These are phyloP conservation scores for Spialia ferax DNA, from an alignment of 2,888 invertebrate species.

Conservation along the genomic window DNA sequence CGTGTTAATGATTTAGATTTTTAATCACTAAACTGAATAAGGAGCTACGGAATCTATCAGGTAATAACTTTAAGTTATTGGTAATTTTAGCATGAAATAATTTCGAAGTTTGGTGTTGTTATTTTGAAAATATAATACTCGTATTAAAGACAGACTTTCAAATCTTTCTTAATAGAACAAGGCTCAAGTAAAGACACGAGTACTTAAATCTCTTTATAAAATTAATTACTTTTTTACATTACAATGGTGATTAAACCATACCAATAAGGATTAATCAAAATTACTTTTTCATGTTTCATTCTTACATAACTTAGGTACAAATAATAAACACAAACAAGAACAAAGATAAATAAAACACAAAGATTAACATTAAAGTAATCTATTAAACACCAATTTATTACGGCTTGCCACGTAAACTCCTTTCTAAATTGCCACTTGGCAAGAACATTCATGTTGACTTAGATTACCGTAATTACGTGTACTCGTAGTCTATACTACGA, in stretches of 20 bases:
- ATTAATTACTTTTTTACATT: no score
- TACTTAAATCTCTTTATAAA: no score
- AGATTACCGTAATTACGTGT: constrained; percentile 33
- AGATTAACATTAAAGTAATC: not conserved
- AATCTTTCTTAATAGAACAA: no score
- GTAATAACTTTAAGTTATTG: no score
- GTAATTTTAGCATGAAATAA: no score
- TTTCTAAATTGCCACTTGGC: constrained; percentile 36
- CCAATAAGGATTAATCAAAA: not conserved
- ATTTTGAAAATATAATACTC: no score
- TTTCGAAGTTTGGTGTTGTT: no score
- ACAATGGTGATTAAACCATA: not conserved
- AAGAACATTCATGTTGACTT: constrained; percentile 26
- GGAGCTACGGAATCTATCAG: no score
- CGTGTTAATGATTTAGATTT: not conserved
- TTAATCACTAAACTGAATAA: not conserved
- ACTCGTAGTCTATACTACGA: no score
- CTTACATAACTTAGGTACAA: not conserved
- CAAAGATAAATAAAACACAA: not conserved
- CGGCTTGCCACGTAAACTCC: constrained; percentile 13
- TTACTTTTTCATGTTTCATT: no score
- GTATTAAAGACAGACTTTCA: no score
- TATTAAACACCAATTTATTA: constrained; percentile 19
- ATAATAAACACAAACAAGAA: not conserved
- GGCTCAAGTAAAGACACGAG: no score